Percentiles rank a stretch among this genome's conserved stretches.
Evolutionary conservation across 2,797 vertebrate species (phyloP).

Genomic region (Fundulus diaphanus): DNA sequence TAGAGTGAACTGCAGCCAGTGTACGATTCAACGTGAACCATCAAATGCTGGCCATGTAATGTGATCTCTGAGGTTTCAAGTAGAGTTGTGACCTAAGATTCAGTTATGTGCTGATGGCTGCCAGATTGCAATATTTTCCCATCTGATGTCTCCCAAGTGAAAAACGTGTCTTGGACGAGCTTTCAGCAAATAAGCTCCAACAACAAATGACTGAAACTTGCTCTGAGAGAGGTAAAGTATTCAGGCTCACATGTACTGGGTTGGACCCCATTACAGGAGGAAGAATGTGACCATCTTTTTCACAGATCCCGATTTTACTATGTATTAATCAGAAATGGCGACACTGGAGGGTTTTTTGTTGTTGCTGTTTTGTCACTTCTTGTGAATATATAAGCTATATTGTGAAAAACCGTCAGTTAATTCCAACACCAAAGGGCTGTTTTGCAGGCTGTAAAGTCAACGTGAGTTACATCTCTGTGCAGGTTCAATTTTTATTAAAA

Average conservation of each 20-base stretch:
- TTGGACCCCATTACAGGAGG: not conserved
- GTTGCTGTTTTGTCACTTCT: not conserved
- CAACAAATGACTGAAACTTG: conserved; percentile 6
- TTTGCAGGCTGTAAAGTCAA: not conserved
- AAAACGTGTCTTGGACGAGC: conserved; percentile 25
- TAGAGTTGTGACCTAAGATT: conserved; percentile 62
- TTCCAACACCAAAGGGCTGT: not conserved
- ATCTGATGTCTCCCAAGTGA: conserved; percentile 52
- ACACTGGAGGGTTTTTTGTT: not conserved
- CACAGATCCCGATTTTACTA: not conserved
- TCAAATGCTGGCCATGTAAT: conserved; percentile 59
- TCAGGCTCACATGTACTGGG: conserved; percentile 18
- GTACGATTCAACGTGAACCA: conserved; percentile 40
- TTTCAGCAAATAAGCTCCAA: conserved; percentile 45
- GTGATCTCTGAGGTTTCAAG: conserved; percentile 52
- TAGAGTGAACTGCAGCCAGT: conserved; percentile 55
- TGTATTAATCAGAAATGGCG: not conserved
- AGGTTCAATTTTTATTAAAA: too few species aligned
- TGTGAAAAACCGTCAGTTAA: not conserved
- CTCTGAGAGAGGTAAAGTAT: not conserved
- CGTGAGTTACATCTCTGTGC: not conserved
- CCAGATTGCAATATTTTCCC: conserved; percentile 58
- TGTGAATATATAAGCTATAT: not conserved
- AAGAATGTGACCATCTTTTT: not conserved
- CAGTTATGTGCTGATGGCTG: conserved; percentile 63